These are phyloP conservation scores for Clinocottus analis DNA, from an alignment of 2,113 vertebrate genomes.

Conservation along the genomic window DNA sequence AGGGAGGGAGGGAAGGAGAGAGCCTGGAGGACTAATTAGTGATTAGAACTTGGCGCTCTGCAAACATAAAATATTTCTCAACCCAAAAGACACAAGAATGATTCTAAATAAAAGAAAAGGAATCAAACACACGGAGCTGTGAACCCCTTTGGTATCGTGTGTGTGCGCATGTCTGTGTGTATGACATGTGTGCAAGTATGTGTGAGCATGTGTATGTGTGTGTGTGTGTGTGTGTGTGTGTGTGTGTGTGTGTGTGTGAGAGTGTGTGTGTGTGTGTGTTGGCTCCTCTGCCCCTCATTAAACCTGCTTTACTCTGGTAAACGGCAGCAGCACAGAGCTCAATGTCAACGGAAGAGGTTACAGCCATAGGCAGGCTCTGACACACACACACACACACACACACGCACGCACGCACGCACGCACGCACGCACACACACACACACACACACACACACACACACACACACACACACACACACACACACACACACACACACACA, in stretches of 20 bases:
- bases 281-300: conserved; percentile 73
- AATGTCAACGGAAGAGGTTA: conserved; percentile 76
- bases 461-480: conserved; percentile 46
- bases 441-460: conserved; percentile 29
- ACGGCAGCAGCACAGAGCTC: conserved; percentile 73
- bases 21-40: conserved; percentile 85
- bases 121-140: conserved; percentile 75
- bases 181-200: background rate
- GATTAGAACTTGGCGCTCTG: conserved; percentile 80
- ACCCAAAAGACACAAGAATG: conserved; percentile 79
- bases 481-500: too few relatives aligned
- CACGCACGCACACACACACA: conserved; percentile 30
- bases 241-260: conserved; percentile 7
- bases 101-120: conserved; percentile 81
- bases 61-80: conserved; percentile 84
- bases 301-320: conserved; percentile 79
- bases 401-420: conserved; percentile 20
- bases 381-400: conserved; percentile 54
- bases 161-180: conserved; percentile 29
- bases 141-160: conserved; percentile 62
- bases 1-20: conserved; percentile 62
- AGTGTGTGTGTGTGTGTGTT: conserved; percentile 24
- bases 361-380: conserved; percentile 71
- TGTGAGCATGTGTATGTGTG: conserved; percentile 26
- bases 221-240: background rate